Base-by-base conservation (phyloP, 2,888 invertebrate species). In the Lymantria monacha region DNA sequence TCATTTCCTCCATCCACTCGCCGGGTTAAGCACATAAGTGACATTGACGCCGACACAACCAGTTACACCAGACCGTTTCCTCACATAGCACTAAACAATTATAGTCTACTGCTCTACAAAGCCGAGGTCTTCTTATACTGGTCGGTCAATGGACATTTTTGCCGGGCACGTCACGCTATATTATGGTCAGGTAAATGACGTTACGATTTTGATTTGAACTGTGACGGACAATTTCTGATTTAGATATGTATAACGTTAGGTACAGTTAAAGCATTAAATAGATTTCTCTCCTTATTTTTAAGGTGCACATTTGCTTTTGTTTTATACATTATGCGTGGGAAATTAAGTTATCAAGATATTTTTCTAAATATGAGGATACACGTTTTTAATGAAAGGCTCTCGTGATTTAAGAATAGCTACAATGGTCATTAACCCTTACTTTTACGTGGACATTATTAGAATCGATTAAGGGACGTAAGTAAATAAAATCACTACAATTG, bases 1-100 rank as follows among this genome's bases (percentile, higher is more conserved):
- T 90, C 90, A 90, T 91, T 89, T 89, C 87, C 87, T 88, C 87
- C 87, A 87, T 87, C 88, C 87, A 85, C 85, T 89, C 90, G 87
- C 78, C 90, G 89, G 88, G 88, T 89, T 88, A 89, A 89, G 83
- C 88, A 88, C 87, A 86, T 91, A 91, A 90, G 90, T 91, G 90
- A 91, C 90, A 91, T 87, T 90, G 90, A 91, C 87, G 83, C 87
- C 78, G 70, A 76, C 67, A 75, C 72, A 67, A 73, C 87, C 86
- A 84, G 61, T 61, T 14, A 51, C 61, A 62, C 69, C 66, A 70
- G 86, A 81, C 42, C 85, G 70, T 53, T 69, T 55, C 48, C 57
- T 64, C 66, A 65, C 46, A 61, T 64, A 65, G 63, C 57, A 57
- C 61, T 57, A 54, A 65, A 69, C 68, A 59, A 57, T 65, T 66